Percentiles rank a stretch among this genome's conserved stretches.
Conservation (phyloP, 2,113 vertebrate species). For the Chlamydotis undulata region DNA sequence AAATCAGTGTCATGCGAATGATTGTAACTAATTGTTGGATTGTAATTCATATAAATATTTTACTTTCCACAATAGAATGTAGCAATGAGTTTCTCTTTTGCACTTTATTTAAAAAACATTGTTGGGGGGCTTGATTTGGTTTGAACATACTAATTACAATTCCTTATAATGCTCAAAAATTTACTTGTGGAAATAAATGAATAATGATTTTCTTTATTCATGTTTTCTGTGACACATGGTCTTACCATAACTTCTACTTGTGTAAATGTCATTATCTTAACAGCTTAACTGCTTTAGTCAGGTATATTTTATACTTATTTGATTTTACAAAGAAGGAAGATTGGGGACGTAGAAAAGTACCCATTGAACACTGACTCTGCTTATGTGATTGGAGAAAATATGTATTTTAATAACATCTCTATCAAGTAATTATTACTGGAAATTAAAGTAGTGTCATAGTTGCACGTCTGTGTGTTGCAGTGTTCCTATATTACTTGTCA, state of each 20-base stretch:
- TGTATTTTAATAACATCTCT: background rate
- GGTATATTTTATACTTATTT: background rate
- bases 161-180: background rate
- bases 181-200: background rate
- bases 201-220: background rate
- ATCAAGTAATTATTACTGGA: background rate
- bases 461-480: background rate
- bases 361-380: background rate
- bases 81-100: background rate
- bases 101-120: background rate
- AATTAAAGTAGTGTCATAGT: background rate
- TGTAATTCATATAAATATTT: background rate
- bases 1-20: background rate
- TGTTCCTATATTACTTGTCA: background rate
- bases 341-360: background rate
- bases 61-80: background rate
- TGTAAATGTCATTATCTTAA: background rate
- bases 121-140: accelerated
- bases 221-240: background rate
- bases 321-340: background rate
- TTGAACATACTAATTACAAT: background rate
- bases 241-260: background rate
- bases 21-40: background rate
- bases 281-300: background rate
- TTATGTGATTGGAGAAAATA: background rate